phyloP scores from a whole-genome alignment of 2,113 vertebrate genomes.

The Abramis brama region DNA sequence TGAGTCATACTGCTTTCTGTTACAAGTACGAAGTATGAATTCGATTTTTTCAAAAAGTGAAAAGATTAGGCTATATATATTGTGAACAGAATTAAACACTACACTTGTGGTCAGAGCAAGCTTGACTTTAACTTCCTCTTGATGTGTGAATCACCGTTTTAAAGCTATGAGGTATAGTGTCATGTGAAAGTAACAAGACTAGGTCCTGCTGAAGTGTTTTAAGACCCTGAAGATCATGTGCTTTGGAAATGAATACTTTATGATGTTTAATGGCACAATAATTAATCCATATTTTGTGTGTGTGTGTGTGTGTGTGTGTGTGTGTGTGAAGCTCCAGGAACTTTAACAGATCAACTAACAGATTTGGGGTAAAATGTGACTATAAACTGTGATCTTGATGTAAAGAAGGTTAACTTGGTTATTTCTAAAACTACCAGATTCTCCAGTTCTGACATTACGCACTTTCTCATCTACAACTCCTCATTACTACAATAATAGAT shows the following conservation, averaged over 20 bases:
- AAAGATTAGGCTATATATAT: not conserved
- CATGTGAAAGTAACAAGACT: not conserved
- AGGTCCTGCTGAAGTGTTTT: not conserved
- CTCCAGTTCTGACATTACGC: not conserved
- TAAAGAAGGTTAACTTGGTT: no score
- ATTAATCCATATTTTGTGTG: not conserved
- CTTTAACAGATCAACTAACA: not conserved
- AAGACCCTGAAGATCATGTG: not conserved
- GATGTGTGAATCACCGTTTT: not conserved
- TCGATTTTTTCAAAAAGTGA: not conserved
- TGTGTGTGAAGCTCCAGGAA: not conserved
- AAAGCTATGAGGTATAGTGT: not conserved
- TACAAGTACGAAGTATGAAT: not conserved
- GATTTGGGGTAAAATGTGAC: not conserved
- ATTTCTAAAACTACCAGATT: not conserved
- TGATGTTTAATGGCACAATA: not conserved
- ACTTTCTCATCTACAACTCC: no score
- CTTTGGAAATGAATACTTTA: not conserved
- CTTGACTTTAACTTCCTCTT: not conserved
- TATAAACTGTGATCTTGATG: not conserved
- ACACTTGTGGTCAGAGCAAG: not conserved
- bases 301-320: no score
- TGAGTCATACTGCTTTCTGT: not conserved
- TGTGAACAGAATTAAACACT: not conserved
- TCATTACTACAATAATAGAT: not conserved